These are phyloP conservation scores for Tachystola acroxantha DNA, from an alignment of 2,888 invertebrate genomes.

Conservation along the genomic window DNA sequence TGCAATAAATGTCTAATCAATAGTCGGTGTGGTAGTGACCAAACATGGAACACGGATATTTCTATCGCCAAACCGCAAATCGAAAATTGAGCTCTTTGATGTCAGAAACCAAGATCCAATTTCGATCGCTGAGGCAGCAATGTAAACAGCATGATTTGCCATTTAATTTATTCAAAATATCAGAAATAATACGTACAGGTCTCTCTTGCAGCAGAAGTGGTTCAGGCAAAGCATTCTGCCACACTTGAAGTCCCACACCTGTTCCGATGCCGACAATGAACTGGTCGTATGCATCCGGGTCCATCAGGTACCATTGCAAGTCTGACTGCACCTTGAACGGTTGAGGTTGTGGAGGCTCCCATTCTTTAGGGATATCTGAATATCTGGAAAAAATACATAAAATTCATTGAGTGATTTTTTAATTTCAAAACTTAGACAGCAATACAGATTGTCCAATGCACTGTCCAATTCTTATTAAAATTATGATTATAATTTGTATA, in stretches of 20 bases:
- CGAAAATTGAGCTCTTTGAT: too few relatives aligned
- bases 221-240: slow-evolving; percentile 94
- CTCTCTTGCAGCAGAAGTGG: slow-evolving; percentile 90
- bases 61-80: too few relatives aligned
- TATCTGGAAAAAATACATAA: slow-evolving; percentile 71
- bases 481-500: too few relatives aligned
- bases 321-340: slow-evolving; percentile 96
- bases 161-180: too few relatives aligned
- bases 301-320: slow-evolving; percentile 93
- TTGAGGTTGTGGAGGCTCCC: slow-evolving; percentile 93
- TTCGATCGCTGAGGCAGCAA: too few relatives aligned
- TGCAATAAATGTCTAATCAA: too few relatives aligned
- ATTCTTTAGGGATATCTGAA: slow-evolving; percentile 93
- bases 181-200: slow-evolving; percentile 83
- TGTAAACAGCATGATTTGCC: too few relatives aligned
- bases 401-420: neutral
- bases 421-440: too few relatives aligned
- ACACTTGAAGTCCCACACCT: slow-evolving; percentile 88
- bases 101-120: too few relatives aligned
- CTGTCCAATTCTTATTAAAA: too few relatives aligned
- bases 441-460: neutral
- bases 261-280: slow-evolving; percentile 93
- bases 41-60: too few relatives aligned
- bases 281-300: slow-evolving; percentile 97
- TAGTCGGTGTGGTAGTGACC: too few relatives aligned